A percentile compares a stretch with the other conserved stretches of the same genome.
Conservation (phyloP, 2,888 invertebrate species). For the Pogonocherus hispidulus region DNA sequence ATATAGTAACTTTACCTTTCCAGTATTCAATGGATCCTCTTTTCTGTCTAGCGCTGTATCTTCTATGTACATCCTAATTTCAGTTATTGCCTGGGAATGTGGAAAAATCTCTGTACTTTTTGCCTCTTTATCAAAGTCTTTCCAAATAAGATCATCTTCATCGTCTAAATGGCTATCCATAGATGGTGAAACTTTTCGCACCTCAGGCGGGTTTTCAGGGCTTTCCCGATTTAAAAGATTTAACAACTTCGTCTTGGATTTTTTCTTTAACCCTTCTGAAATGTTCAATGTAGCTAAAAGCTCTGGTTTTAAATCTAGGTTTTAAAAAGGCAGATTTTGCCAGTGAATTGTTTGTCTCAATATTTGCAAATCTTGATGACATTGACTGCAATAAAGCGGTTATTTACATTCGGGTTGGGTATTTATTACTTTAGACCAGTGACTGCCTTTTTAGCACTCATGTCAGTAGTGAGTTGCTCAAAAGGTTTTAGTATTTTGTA, state of each 20-base stretch:
- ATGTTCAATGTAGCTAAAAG: neutral
- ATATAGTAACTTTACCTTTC: neutral
- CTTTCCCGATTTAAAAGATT: neutral
- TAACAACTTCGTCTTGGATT: neutral
- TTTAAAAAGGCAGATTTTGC: neutral
- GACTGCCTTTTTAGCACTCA: conserved; percentile 39
- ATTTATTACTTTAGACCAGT: conserved; percentile 4
- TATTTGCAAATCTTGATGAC: neutral
- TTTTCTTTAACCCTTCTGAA: neutral
- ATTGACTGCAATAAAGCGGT: neutral
- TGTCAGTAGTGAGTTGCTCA: conserved; percentile 41
- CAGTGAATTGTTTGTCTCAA: neutral
- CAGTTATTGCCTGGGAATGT: neutral
- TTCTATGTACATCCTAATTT: neutral
- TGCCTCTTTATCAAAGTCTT: neutral
- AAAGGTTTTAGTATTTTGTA: conserved; percentile 44
- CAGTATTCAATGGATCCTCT: no score
- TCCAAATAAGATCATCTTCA: neutral
- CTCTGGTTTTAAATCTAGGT: neutral
- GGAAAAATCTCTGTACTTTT: neutral
- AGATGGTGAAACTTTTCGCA: neutral
- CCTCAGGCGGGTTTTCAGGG: neutral
- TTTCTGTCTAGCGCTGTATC: neutral
- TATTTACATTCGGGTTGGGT: neutral
- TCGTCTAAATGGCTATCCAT: neutral